Evolutionary conservation across 2,888 invertebrate genomes (phyloP).

Genomic region (Idaea biselata): DNA sequence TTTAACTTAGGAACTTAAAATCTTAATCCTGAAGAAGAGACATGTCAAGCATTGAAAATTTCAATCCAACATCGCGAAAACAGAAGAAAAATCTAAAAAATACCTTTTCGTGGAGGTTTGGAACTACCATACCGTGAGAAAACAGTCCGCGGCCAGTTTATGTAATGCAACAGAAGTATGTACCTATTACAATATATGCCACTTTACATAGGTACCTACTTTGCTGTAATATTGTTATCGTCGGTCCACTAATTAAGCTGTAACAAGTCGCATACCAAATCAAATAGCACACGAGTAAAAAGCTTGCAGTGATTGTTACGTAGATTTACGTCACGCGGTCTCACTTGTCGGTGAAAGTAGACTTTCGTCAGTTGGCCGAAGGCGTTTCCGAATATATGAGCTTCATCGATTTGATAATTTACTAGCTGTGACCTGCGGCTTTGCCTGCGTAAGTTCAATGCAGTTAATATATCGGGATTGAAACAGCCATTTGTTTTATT

Average conservation of each 20-base stretch:
- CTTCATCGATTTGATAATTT: constrained; percentile 11
- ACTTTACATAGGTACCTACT: background rate
- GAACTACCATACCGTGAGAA: too few species aligned
- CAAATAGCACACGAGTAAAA: constrained; percentile 4
- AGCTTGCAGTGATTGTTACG: constrained; percentile 25
- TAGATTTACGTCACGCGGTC: constrained; percentile 1
- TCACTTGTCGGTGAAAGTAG: constrained; percentile 3
- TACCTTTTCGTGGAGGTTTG: too few species aligned
- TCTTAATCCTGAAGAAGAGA: too few species aligned
- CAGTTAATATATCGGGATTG: too few species aligned
- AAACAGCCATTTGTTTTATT: too few species aligned
- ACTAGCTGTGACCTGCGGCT: too few species aligned
- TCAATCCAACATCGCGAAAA: too few species aligned
- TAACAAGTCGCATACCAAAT: background rate
- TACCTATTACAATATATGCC: background rate
- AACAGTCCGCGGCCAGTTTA: too few species aligned
- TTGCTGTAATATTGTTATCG: background rate
- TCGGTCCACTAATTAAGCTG: background rate
- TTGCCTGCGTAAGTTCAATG: too few species aligned
- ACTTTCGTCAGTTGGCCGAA: constrained; percentile 2
- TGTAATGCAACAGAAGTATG: background rate
- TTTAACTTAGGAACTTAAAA: too few species aligned
- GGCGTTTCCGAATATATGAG: constrained; percentile 4
- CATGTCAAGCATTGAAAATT: too few species aligned
- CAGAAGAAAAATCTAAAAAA: too few species aligned